Evolutionary conservation across 2,888 invertebrate species (phyloP), one percentile per base, ranked within the genome.

Genomic region (Gari tellinella): DNA sequence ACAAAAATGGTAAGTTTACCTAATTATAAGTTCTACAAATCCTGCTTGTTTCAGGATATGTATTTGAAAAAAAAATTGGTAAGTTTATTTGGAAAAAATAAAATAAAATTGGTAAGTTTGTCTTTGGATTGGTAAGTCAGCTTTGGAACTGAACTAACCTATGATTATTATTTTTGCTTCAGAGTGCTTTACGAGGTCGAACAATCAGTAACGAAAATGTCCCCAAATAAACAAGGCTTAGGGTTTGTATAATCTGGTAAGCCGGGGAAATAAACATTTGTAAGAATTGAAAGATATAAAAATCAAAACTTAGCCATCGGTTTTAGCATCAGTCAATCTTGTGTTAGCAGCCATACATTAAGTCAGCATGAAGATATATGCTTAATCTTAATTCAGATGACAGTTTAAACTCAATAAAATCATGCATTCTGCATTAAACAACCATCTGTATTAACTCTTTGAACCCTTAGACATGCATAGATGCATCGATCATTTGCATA

Each of bases 161-260:
- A 57, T 79, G 61, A 72, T 67, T 79, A 61, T 79, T 79, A 79
- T 79, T 85, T 86, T 81, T 84, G 79, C 84, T 85, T 81, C 84
- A 83, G 83, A 82, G 74, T 76, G 83, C 64, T 73, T 72, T 75
- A 74, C 82, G 80, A 69, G 79, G 83, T 67, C 67, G 48, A 51
- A 51, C 73, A 69, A 48, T 72, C 68, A 67, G 73, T 72, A 68
- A 67, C 64, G 70, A 70, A 56, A 55, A 63, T 56, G 53, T 41
- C 70, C 73, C 67, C 64, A 66, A 74, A 78, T 66, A 67, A 63
- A 64, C 76, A 74, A 68, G 77, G 56, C 64, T 67, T 74, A 66
- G 77, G 86, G 86, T 86, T 86, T 86, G 86, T 86, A 86, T 86
- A 73, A 78, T 69, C 79, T 81, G 84, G 86, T 85, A 85, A 85